Conservation (phyloP, 2,797 vertebrate genomes). For the Chelidonichthys spinosus region DNA sequence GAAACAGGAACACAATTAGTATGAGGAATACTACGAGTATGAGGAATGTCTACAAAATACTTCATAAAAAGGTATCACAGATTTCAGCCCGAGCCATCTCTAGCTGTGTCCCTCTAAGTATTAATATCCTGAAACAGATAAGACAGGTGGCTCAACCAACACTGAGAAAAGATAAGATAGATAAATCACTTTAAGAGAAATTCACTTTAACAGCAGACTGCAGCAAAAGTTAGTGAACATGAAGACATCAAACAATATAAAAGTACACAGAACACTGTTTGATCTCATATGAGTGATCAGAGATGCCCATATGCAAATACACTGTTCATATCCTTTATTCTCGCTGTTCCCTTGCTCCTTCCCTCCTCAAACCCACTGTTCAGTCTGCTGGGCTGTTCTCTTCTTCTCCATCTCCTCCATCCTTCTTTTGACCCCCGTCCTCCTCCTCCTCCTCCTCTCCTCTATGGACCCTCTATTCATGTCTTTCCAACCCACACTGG, state of each 20-base stretch:
- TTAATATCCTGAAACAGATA: constrained; percentile 33
- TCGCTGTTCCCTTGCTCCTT: not conserved
- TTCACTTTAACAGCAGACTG: not conserved
- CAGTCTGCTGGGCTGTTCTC: not conserved
- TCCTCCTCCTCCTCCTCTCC: not conserved
- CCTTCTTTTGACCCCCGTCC: constrained; percentile 1
- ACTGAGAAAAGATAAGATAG: not conserved
- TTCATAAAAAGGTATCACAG: not conserved
- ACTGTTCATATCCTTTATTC: not conserved
- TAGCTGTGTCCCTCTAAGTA: not conserved
- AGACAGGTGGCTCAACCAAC: not conserved
- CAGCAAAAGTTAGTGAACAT: not conserved
- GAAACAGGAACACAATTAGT: no score
- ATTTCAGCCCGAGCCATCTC: not conserved
- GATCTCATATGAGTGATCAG: not conserved
- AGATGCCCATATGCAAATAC: not conserved
- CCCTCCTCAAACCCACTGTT: not conserved
- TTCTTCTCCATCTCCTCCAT: constrained; percentile 3
- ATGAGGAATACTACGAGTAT: no score
- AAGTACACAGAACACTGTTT: not conserved
- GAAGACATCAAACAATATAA: constrained; percentile 1
- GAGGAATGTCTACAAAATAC: not conserved
- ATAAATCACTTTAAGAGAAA: constrained; percentile 11
- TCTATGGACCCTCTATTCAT: constrained; percentile 23
- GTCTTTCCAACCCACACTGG: constrained; percentile 26